phyloP scores from a whole-genome alignment of 37 sponge, comb jelly and placozoan genomes.

The Beroe ovata region DNA sequence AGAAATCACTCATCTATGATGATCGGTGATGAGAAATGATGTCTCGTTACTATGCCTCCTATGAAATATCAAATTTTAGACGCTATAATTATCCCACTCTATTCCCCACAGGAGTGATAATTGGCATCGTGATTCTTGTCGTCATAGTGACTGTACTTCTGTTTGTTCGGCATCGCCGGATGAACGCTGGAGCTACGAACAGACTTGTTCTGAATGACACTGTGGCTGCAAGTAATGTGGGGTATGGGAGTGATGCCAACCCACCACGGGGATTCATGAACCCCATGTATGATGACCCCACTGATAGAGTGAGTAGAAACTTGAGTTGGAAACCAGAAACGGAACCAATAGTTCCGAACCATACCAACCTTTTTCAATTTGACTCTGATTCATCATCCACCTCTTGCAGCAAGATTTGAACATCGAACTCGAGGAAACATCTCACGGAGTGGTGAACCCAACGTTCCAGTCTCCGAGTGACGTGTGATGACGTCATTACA shows the following conservation, averaged over 20 bases:
- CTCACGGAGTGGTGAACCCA: conserved; percentile 32
- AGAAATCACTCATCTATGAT: too few relatives aligned
- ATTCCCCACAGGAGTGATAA: conserved; percentile 56
- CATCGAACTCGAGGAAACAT: conserved; percentile 26
- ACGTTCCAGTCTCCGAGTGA: conserved; percentile 1
- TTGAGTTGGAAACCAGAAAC: too few relatives aligned
- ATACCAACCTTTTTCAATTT: too few relatives aligned
- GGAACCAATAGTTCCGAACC: too few relatives aligned
- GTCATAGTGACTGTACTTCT: neutral
- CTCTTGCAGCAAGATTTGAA: neutral
- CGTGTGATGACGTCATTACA: conserved; percentile 62
- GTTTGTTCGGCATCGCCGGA: neutral
- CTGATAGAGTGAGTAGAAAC: conserved; percentile 47
- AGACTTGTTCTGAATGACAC: conserved; percentile 46
- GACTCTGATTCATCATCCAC: too few relatives aligned
- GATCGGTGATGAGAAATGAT: too few relatives aligned
- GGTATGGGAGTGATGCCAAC: conserved; percentile 32
- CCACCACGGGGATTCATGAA: conserved; percentile 64
- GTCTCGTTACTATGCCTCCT: too few relatives aligned
- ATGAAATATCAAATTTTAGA: too few relatives aligned
- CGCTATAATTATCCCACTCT: too few relatives aligned
- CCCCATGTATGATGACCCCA: conserved; percentile 66
- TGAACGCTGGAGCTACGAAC: conserved; percentile 30
- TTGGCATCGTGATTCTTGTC: conserved; percentile 5
- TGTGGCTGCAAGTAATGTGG: neutral